A percentile compares a stretch with the other conserved stretches of the same genome.
Evolutionary conservation across 92 coral and sea anemone species (phyloP).

Genomic region (Chrysogorgia sp.): DNA sequence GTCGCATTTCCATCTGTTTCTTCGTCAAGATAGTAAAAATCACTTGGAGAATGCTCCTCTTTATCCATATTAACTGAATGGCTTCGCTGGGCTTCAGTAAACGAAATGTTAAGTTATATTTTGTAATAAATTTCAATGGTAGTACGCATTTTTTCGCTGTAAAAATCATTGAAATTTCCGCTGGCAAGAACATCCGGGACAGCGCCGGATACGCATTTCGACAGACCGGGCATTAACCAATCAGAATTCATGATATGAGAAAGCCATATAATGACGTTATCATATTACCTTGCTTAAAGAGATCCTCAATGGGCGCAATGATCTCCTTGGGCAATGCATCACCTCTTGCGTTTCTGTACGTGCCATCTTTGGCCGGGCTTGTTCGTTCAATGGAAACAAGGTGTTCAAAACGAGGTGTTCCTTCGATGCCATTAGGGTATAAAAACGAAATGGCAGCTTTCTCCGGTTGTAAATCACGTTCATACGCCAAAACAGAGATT

Average conservation of each 20-base stretch:
- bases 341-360: conserved; percentile 64
- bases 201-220: no score
- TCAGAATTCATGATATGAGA: background rate
- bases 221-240: background rate
- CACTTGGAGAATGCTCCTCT: no score
- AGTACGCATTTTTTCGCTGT: no score
- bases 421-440: conserved; percentile 49
- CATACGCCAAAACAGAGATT: conserved; percentile 65
- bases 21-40: no score
- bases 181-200: no score
- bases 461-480: conserved; percentile 43
- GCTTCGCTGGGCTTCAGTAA: no score
- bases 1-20: no score
- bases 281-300: conserved; percentile 75
- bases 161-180: background rate
- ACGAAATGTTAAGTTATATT: no score
- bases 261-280: background rate
- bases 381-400: conserved; percentile 88
- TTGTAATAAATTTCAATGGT: no score
- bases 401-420: conserved; percentile 72
- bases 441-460: conserved; percentile 70
- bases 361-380: conserved; percentile 57
- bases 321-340: conserved; percentile 36
- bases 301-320: conserved; percentile 75
- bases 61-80: no score